Evolutionary conservation across 2,888 invertebrate species (phyloP).

Genomic region (Eristalis arbustorum): DNA sequence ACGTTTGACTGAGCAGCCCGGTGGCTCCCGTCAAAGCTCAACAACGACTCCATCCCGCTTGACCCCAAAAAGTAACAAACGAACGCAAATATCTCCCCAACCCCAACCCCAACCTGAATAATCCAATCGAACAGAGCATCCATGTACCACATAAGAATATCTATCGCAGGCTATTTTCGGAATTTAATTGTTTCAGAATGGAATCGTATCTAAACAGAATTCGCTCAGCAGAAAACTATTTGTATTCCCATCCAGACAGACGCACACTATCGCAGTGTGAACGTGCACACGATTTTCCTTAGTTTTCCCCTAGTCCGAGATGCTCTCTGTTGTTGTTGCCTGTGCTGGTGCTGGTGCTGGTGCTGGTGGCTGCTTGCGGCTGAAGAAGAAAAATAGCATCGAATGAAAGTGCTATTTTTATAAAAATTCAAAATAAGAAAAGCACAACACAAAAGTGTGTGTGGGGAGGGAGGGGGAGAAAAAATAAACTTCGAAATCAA

Average conservation of each 20-base stretch:
- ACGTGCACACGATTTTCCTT: constrained; percentile 36
- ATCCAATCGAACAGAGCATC: background rate
- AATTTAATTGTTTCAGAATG: constrained; percentile 59
- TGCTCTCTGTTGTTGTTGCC: background rate
- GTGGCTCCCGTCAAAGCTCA: background rate
- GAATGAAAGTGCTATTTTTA: constrained; percentile 59
- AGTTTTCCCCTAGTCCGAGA: background rate
- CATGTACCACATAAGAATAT: background rate
- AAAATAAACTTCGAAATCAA: background rate
- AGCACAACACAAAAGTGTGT: background rate
- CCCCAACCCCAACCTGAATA: background rate
- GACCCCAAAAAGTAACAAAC: background rate
- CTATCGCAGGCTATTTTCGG: constrained; percentile 49
- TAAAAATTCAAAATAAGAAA: background rate
- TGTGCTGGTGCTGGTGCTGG: background rate
- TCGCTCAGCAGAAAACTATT: constrained; percentile 46
- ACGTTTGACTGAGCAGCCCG: too few species aligned
- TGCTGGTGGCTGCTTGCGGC: background rate
- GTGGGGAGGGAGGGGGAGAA: background rate
- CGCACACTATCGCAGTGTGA: constrained; percentile 25
- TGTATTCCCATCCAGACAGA: constrained; percentile 34
- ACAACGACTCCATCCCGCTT: background rate
- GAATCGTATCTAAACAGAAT: constrained; percentile 25
- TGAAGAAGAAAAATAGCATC: constrained; percentile 26
- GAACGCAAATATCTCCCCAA: background rate